Evolutionary conservation across 2,888 invertebrate genomes (phyloP), one percentile per base, ranked within the genome.

Genomic region (Autographa pulchrina): DNA sequence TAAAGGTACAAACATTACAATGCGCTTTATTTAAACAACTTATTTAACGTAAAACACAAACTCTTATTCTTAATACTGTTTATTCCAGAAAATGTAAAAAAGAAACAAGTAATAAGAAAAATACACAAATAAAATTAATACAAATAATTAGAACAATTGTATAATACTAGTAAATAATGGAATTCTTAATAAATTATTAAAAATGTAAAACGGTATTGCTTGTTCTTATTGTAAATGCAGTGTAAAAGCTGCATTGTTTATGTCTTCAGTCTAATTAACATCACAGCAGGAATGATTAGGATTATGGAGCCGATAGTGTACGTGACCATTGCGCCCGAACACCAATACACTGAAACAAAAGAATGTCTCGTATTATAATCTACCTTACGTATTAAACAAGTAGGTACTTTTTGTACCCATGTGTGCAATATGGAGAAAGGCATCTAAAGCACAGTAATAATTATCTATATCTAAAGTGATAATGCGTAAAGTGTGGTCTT

Each of bases 231-330:
- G 68, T 78, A 79, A 35, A 31, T 48, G 81, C 83, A 85, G 85
- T 86, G 83, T 88, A 89, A 84, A 88, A 77, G 80, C 80, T 84
- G 83, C 84, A 73, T 75, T 70, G 70, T 89, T 43, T 84, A 89
- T 72, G 89, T 91, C 78, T 92, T 95, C 91, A 95, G 92, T 92
- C 92, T 92, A 88, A 96, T 96, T 83, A 97, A 92, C 93, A 97
- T 96, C 88, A 97, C 89, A 84, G 97, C 97, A 77, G 99, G 99
- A 92, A 98, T 94, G 60, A 98, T 86, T 74, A 99, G 96, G 64
- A 97, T 94, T 48, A 97, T 82, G 31, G 98, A 98, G 18, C 99
- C 99, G 43, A 97, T 93, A 6, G 97, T 95, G 90, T 99, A 99
- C 0, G 99, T 99, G 18, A 96, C 91, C 68, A 96, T 96, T 6